Base-by-base conservation (phyloP, 1,140 invertebrate species). In the Agrilus planipennis region DNA sequence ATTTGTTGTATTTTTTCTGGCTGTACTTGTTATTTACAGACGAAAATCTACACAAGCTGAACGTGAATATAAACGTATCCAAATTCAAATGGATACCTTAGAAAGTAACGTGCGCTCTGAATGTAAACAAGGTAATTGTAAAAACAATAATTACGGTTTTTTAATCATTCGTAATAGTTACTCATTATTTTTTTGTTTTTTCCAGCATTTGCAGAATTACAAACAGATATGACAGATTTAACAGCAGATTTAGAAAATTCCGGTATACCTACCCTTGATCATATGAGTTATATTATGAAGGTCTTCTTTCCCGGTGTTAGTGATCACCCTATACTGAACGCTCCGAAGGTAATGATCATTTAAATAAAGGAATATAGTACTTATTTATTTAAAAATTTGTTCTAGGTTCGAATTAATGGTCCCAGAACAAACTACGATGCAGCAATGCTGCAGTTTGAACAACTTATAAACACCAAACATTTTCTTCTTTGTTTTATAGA, bases 21-120 rank as follows among this genome's bases (percentile, higher is more conserved):
- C 91, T 31, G 81, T 93, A 15, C 69, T 95, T 25, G 75, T 92
- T 20, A 78, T 92, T 49, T 93, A 92, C 57, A 68, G 90, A 45
- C 70, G 91, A 32, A 89, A 93, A 65, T 92, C 86, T 32, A 94
- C 89, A 2, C 88, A 94, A 64, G 90, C 91, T 1, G 90, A 96
- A 62, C 67, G 91, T 27, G 91, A 95, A 60, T 96, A 95, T 62
- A 94, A 93, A 62, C 76, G 93, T 20, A 95, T 99, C 60, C 93
- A 98, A 65, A 91, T 97, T 52, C 93, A 99, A 66, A 95, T 99
- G 87, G 94, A 98, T 51, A 96, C 91, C n/a, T 67, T 98, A 29
- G 94, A 99, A 62, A 94, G 89, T 57, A 96, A 95, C 62, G 93
- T 99, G 0, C 73, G 94, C 34, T 86, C 91, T 51, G 95, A 98